phyloP scores from a whole-genome alignment of 2,113 vertebrate genomes.

The Uropsilus gracilis region DNA sequence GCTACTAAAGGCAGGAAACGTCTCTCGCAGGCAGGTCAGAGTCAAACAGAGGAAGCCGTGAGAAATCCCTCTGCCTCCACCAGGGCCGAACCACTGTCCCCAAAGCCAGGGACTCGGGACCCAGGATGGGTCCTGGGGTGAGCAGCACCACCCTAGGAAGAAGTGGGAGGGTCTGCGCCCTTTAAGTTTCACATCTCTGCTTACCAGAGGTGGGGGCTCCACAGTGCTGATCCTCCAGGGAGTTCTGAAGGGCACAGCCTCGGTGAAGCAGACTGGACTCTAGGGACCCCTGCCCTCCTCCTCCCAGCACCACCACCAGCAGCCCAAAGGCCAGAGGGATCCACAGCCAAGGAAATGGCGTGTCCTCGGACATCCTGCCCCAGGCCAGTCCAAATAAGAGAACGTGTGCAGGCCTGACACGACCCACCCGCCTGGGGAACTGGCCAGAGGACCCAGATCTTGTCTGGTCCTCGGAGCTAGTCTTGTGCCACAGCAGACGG shows the following conservation, averaged over 20 bases:
- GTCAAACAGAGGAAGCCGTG: background rate
- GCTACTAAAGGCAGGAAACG: conserved; percentile 59
- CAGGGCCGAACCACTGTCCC: background rate
- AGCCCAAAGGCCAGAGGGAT: conserved; percentile 20
- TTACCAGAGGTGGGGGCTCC: background rate
- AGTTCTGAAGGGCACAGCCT: background rate
- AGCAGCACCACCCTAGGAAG: background rate
- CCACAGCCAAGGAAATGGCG: background rate
- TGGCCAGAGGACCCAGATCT: background rate
- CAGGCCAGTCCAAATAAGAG: background rate
- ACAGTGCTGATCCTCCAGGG: background rate
- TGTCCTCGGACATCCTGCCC: background rate
- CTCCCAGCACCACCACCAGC: background rate
- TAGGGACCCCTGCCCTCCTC: background rate
- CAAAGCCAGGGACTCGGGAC: background rate
- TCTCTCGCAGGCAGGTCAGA: conserved; percentile 33
- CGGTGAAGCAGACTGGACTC: background rate
- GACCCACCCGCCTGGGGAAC: background rate
- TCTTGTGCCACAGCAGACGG: background rate
- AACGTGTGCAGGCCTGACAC: background rate
- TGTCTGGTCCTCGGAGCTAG: background rate
- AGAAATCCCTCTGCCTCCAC: background rate
- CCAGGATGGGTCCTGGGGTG: background rate
- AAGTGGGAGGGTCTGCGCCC: background rate
- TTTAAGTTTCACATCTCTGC: background rate